Base-by-base conservation (phyloP, 2,888 invertebrate species). In the Apoda limacodes region DNA sequence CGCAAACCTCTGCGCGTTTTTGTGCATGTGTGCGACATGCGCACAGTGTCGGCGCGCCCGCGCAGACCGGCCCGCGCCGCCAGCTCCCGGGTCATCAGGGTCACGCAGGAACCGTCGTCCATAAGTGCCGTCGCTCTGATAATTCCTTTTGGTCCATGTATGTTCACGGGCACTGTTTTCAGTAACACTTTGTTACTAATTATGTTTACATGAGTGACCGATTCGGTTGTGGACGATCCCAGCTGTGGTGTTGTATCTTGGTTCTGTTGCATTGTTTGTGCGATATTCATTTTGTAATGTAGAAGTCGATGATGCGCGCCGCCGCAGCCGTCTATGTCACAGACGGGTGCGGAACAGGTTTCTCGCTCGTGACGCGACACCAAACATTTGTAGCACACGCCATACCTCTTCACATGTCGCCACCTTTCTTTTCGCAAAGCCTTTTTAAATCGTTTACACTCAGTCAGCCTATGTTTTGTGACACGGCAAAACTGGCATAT, bases 21-120 rank as follows among this genome's bases (percentile, higher is more conserved):
- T 40, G 17, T 44, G n/a, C n/a, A n/a, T n/a, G n/a, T n/a, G n/a
- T n/a, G n/a, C n/a, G n/a, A n/a, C 23, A 49, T 43, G 5, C 40
- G 48, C 33, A 52, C 17, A 1, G 35, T 22, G 13, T 39, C 22
- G 6, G 13, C 11, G 5, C 28, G 26, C 1, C 52, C 52, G 22
- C 28, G 30, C 13, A 51, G 23, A 0, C 13, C 4, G n/a, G n/a
- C n/a, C n/a, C n/a, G n/a, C n/a, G n/a, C n/a, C n/a, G n/a, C n/a
- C n/a, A n/a, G n/a, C n/a, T 19, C 13, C 1, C 17, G 21, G 22
- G 40, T 42, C 13, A 51, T 40, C 6, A 50, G 9, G 2, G 43
- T 30, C 6, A 49, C 46, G 2, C 45, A 44, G 1, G 50, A 42
- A 2, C 48, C 53, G 20, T 48, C 48, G 17, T 52, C 51, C 1